phyloP scores from a whole-genome alignment of 2,888 invertebrate genomes.

The Hermodice carunculata region DNA sequence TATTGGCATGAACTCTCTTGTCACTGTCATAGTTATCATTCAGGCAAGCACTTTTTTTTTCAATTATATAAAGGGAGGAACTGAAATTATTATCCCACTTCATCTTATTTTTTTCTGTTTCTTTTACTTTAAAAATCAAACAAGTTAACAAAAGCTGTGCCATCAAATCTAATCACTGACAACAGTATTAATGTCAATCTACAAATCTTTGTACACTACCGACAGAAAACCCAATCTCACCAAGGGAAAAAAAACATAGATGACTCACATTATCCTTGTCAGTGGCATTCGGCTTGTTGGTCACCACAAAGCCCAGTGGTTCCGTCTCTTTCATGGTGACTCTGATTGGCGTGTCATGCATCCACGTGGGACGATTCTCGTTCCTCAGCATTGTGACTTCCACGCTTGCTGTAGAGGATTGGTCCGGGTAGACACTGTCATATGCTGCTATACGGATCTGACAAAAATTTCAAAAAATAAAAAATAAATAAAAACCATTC shows the following conservation, averaged over 20 bases:
- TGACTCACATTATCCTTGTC: conserved; percentile 35
- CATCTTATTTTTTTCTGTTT: too few species aligned
- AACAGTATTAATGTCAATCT: neutral
- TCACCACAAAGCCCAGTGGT: conserved; percentile 44
- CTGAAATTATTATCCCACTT: too few species aligned
- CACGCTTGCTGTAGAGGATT: conserved; percentile 54
- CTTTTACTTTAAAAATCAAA: too few species aligned
- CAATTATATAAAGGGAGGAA: too few species aligned
- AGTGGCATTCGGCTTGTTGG: conserved; percentile 27
- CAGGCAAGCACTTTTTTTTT: too few species aligned
- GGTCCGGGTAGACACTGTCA: conserved; percentile 40
- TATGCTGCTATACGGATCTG: conserved; percentile 54
- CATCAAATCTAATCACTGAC: neutral
- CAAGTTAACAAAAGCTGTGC: neutral
- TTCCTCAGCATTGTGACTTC: conserved; percentile 56
- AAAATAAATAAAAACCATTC: too few species aligned
- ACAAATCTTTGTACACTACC: neutral
- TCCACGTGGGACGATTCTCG: conserved; percentile 49
- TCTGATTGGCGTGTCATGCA: conserved; percentile 18
- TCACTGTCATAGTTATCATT: too few species aligned
- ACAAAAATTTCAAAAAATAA: too few species aligned
- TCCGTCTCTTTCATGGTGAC: conserved; percentile 46
- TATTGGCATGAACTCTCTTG: too few species aligned
- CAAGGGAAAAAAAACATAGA: neutral
- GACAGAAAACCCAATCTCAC: neutral